Base-by-base conservation (phyloP, 2,888 invertebrate genomes). In the Xiphydria camelus region DNA sequence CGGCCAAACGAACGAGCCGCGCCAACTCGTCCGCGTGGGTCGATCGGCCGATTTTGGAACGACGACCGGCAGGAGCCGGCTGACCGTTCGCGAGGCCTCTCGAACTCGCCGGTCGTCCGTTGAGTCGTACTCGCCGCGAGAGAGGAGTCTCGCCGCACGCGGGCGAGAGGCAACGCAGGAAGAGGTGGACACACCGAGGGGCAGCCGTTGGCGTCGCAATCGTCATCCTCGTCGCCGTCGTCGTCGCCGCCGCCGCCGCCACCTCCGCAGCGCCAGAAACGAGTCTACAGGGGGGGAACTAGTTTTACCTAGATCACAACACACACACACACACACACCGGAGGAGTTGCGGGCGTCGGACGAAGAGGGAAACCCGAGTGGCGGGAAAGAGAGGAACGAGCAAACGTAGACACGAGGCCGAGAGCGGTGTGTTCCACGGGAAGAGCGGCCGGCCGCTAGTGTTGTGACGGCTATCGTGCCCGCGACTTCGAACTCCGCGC, bases 391-490 rank as follows among this genome's bases (percentile, higher is more conserved):
- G 55, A 44, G 41, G 43, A 42, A 39, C 36, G 38, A 35, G 42
- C 42, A 47, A 33, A 46, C 47, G 19, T 35, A 40, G 40, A 47
- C 18, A 29, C 47, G 45, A 25, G n/a, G 17, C 9, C 31, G 41
- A 38, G 45, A 21, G 41, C 12, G 10, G 39, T 35, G 31, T 29
- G 33, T 10, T 26, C 14, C 17, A 33, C n/a, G 20, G 10, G 21
- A 17, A 15, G 17, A 33, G 18, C 51, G 51, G 51, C 50, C 47
- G 21, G 53, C 57, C 53, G 51, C 64, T 68, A 68, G 70, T 71
- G 66, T 70, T 68, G 67, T 68, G 70, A 70, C 70, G 66, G 68
- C 68, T 59, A 70, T 65, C 68, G 62, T 62, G 61, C 62, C 64
- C 67, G 64, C 64, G 65, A 66, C 61, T 68, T 61, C 62, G 56